Percentiles rank a stretch among this genome's conserved stretches.
These are phyloP conservation scores for Thelaira solivaga DNA, from an alignment of 2,888 invertebrate genomes.

Conservation along the genomic window DNA sequence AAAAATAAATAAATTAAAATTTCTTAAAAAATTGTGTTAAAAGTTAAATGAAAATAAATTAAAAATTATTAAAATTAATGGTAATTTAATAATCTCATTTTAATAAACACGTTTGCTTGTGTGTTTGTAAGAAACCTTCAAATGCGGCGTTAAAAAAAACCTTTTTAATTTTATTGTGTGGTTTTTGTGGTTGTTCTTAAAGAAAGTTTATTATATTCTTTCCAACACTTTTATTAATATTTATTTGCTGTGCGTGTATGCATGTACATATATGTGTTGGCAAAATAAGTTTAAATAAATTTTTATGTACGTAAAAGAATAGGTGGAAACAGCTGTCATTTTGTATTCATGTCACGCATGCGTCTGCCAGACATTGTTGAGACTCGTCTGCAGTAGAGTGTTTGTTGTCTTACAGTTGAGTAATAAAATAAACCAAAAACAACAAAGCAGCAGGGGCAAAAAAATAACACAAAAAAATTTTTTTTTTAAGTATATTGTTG, in stretches of 20 bases:
- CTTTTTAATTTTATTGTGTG: slow-evolving; percentile 20
- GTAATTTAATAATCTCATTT: slow-evolving; percentile 22
- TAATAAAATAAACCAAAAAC: slow-evolving; percentile 44
- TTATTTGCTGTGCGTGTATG: slow-evolving; percentile 7
- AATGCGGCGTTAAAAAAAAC: slow-evolving; percentile 40
- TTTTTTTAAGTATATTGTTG: slow-evolving; percentile 20
- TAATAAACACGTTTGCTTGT: not conserved
- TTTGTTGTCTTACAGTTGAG: slow-evolving; percentile 60
- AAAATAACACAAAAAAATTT: not conserved
- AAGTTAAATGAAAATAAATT: slow-evolving; percentile 37
- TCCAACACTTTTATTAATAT: slow-evolving; percentile 49
- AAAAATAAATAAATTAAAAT: slow-evolving; percentile 1
- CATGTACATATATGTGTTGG: slow-evolving; percentile 19
- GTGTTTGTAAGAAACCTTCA: slow-evolving; percentile 1
- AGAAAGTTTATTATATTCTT: slow-evolving; percentile 48
- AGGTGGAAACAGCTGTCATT: slow-evolving; percentile 68
- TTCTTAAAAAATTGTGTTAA: not conserved
- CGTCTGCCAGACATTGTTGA: slow-evolving; percentile 63
- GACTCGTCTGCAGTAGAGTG: slow-evolving; percentile 62
- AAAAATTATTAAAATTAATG: slow-evolving; percentile 36
- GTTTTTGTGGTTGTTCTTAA: slow-evolving; percentile 39
- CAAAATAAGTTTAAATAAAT: slow-evolving; percentile 47
- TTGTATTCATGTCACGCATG: slow-evolving; percentile 69
- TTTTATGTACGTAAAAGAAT: slow-evolving; percentile 40
- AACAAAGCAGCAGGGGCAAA: slow-evolving; percentile 8